A percentile compares a stretch with the other conserved stretches of the same genome.
Evolutionary conservation across 2,888 invertebrate species (phyloP).

Genomic region (Anaspis maculata): DNA sequence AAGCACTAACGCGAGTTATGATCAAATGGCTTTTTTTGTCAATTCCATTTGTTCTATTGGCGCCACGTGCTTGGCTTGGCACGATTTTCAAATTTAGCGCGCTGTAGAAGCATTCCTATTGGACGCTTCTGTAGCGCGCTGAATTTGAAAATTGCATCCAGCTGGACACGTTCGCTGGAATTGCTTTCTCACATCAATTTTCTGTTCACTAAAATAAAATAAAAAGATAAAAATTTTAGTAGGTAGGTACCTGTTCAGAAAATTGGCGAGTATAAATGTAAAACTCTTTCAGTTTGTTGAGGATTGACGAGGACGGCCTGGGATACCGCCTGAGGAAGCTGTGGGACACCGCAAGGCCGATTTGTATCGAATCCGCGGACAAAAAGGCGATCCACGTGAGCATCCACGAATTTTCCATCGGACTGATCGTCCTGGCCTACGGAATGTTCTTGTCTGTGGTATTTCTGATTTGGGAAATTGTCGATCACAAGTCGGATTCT

Average conservation of each 20-base stretch:
- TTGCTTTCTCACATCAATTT: too few relatives aligned
- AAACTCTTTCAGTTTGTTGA: constrained; percentile 50
- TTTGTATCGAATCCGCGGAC: constrained; percentile 47
- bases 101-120: too few relatives aligned
- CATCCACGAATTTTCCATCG: constrained; percentile 51
- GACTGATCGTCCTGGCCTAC: constrained; percentile 45
- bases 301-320: constrained; percentile 52
- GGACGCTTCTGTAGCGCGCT: too few relatives aligned
- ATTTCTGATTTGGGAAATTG: constrained; percentile 37
- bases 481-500: too few relatives aligned
- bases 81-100: too few relatives aligned
- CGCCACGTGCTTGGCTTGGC: too few relatives aligned
- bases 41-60: constrained; percentile 36
- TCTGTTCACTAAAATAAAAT: too few relatives aligned
- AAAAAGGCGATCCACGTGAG: constrained; percentile 46
- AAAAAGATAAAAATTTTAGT: too few relatives aligned
- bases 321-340: constrained; percentile 47
- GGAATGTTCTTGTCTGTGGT: constrained; percentile 43
- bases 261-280: constrained; percentile 45
- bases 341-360: constrained; percentile 54
- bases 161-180: too few relatives aligned
- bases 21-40: constrained; percentile 6
- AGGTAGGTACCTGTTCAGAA: too few relatives aligned
- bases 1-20: too few relatives aligned
- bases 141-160: too few relatives aligned